Conservation (phyloP, 2,888 invertebrate species). For the Myathropa florea region DNA sequence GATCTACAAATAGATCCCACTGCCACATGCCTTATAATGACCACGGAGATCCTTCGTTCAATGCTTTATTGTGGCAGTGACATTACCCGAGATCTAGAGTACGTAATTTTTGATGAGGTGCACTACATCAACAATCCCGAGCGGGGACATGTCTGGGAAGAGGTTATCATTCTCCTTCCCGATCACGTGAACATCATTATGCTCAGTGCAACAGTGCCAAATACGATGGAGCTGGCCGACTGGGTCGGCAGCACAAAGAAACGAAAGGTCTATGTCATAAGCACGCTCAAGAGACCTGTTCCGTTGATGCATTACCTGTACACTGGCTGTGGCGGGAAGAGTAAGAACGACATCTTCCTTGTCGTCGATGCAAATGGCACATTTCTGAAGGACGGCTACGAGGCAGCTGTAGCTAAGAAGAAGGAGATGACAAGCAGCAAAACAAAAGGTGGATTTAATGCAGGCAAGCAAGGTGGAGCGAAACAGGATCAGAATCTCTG, state of each 20-base stretch:
- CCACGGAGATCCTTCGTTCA: conserved; percentile 97
- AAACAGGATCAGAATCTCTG: conserved; percentile 92
- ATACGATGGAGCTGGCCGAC: conserved; percentile 96
- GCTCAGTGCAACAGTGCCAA: conserved; percentile 99
- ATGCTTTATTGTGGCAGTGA: conserved; percentile 98
- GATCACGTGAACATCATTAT: conserved; percentile 97
- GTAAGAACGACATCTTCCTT: conserved; percentile 87
- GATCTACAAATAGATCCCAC: conserved; percentile 97
- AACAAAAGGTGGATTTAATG: conserved; percentile 71
- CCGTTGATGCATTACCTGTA: conserved; percentile 97
- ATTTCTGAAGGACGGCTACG: conserved; percentile 85
- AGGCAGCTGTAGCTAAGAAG: conserved; percentile 82
- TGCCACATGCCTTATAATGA: conserved; percentile 98
- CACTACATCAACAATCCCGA: conserved; percentile 99
- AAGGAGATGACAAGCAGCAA: conserved; percentile 76
- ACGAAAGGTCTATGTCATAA: conserved; percentile 95
- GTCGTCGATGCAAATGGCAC: conserved; percentile 89
- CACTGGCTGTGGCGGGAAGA: conserved; percentile 86
- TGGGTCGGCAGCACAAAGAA: conserved; percentile 95
- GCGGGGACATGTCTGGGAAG: conserved; percentile 99
- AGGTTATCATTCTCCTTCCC: conserved; percentile 97
- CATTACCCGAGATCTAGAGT: conserved; percentile 96
- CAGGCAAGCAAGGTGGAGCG: conserved; percentile 41
- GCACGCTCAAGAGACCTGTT: conserved; percentile 95
- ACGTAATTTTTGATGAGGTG: conserved; percentile 99